Evolutionary conservation across 2,113 vertebrate genomes (phyloP), one percentile per base, ranked within the genome.

Genomic region (Pomatostomus ruficeps): DNA sequence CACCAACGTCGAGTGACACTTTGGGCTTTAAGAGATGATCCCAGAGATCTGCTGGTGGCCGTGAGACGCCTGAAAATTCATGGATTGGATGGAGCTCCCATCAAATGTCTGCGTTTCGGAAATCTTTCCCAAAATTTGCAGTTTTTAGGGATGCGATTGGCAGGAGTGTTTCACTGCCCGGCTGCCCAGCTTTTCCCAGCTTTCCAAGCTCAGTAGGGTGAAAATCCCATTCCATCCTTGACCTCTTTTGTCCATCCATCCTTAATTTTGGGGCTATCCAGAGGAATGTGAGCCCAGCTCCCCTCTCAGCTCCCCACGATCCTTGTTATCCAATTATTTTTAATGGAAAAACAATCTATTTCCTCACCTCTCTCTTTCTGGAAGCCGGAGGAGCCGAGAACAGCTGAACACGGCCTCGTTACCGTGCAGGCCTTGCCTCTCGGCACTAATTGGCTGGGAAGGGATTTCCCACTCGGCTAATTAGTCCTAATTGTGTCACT

Each of bases 401-500:
- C 45, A 83, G 82, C 67, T 73, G 40, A 83, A 79, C 6, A 11
- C 0, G 8, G 54, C 23, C 88, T 87, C 0, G 10, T 91, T 78
- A 77, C 8, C 0, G 2, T 3, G 7, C 79, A 79, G 68, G 25
- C 63, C 79, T 76, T 57, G 25, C 71, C 75, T 90, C 82, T 91
- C 80, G 63, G 63, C 67, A 57, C 51, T 93, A 93, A 96, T 95
- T 95, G 91, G 17, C 86, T 93, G 72, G 91, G 89, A 90, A 80
- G 0, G 2, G 58, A 83, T 92, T 93, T 86, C 75, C 83, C 75
- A 73, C 67, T 93, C 3, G 3, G 49, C 79, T 92, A 92, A 96
- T 96, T 96, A 92, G 84, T 62, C 77, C 87, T 95, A 79, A 91
- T 88, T 88, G 72, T 72, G 79, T 16, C 51, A 12, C 45, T 59